Base-by-base conservation (phyloP, 2,113 vertebrate genomes). In the Pteropus alecto region DNA sequence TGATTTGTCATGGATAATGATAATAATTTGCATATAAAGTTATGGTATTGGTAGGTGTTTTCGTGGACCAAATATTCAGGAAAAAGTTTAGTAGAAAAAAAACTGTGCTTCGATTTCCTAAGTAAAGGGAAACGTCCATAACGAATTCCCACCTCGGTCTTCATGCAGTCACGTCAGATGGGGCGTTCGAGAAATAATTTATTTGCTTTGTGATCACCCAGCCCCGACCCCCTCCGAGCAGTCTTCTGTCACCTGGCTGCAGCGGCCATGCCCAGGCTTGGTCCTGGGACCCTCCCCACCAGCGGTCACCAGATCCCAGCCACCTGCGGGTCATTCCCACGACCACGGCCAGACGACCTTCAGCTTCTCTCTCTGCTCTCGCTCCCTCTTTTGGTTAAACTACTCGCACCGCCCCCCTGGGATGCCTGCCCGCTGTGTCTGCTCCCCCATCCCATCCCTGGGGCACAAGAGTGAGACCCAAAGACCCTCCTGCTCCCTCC, bases 141-240 rank as follows among this genome's bases (percentile, higher is more conserved):
- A 7, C 22, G 15, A 63, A 5, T 38, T 65, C 51, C 33, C 15
- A 33, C 41, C 28, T 43, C 5, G 13, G 26, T 61, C 60, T 14
- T 58, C 18, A 0, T 1, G 4, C 8, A 0, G 28, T 54, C 60
- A 3, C 48, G 48, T 16, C 81, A 24, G 0, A 2, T 3, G 9
- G 10, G 10, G 18, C 6, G 1, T 4, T 4, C 7, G 1, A 28
- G 26, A 22, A 24, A 14, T 54, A 2, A 7, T 41, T 28, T 18
- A 1, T 51, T 51, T 3, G 48, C 38, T 58, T 4, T 0, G 3
- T 51, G 30, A 19, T 30, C 41, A 1, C 86, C 38, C 6, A 35
- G 54, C 26, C 58, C 41, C 28, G 9, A 12, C 24, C 10, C 7
- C 6, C 13, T 19, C 18, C 2, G 0, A 35, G 33, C 6, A 7